Base-by-base conservation (phyloP, 1,140 invertebrate species). In the Grapholita molesta region DNA sequence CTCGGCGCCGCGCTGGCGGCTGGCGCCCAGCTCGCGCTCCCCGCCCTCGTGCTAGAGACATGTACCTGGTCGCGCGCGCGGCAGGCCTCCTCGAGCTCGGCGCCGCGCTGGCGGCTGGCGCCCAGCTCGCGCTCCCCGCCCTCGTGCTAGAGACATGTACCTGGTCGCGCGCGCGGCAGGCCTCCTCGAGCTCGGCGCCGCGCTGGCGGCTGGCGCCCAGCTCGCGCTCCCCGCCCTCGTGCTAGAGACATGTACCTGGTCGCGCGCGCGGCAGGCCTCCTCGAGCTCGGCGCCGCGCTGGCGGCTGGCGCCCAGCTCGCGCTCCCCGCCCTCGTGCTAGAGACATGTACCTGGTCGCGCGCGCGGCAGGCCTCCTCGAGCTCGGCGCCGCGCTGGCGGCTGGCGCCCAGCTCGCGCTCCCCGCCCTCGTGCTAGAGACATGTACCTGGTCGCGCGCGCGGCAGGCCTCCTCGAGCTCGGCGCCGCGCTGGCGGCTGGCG, bases 21-120 rank as follows among this genome's bases (percentile, higher is more conserved):
- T 84, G 52, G 95, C 92, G 21, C 93, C 93, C 21, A 97, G 81
- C 78, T 97, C 94, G 15, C 96, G 92, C 0, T 95, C 95, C 0
- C 94, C 92, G 68, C 94, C 95, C 52, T n/a, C n/a, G n/a, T n/a
- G n/a, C n/a, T n/a, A n/a, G n/a, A n/a, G 5, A 11, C 9, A 35
- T 2, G 35, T 38, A 90, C 90, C 87, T 92, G 91, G 79, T 98
- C 96, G 65, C 96, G 93, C 30, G 93, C 93, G 48, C 95, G 92
- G 92, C 95, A 96, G 48, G 95, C 93, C 74, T 97, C 96, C 72
- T 96, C 96, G 67, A 97, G 94, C 77, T 98, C 97, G 67, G 96
- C 96, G 11, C 93, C 91, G 53, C 96, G 94, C 9, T 93, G 89
- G 7, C 96, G 88, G 1, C 94, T 84, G 52, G 95, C 92, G 21